These are phyloP conservation scores for Sitobion miscanthi DNA, from an alignment of 1,140 invertebrate species.

Conservation along the genomic window DNA sequence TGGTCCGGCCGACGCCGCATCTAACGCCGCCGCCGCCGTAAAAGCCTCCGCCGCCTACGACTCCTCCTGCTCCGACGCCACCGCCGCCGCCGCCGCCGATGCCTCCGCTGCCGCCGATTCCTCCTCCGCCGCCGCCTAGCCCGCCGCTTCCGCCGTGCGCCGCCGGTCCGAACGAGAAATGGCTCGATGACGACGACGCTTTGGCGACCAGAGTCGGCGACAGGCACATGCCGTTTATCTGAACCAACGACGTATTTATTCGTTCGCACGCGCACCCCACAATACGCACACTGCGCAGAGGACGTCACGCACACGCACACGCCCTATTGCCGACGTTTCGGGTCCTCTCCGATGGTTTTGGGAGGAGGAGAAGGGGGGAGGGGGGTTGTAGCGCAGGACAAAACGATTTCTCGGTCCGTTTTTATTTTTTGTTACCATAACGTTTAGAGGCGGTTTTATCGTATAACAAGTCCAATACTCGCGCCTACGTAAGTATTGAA, in stretches of 20 bases:
- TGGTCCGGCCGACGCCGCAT: slow-evolving; percentile 51
- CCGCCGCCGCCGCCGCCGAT: neutral
- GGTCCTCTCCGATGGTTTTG: too few species aligned
- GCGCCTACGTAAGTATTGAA: neutral
- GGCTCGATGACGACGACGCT: slow-evolving; percentile 40
- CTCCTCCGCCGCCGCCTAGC: slow-evolving; percentile 45
- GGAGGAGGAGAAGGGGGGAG: too few species aligned
- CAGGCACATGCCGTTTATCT: slow-evolving; percentile 60
- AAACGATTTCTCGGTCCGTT: neutral
- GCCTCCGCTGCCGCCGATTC: neutral
- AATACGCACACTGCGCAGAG: neutral
- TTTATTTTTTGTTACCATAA: neutral
- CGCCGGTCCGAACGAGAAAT: slow-evolving; percentile 34
- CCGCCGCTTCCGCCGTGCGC: neutral
- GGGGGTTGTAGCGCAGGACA: neutral
- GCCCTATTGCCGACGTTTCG: neutral
- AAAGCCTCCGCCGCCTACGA: slow-evolving; percentile 36
- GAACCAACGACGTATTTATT: slow-evolving; percentile 55
- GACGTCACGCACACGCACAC: neutral
- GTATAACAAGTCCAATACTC: too few species aligned
- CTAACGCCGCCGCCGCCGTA: slow-evolving; percentile 57
- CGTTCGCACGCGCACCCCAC: slow-evolving; percentile 27
- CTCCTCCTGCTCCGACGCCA: slow-evolving; percentile 56
- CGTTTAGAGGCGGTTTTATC: too few species aligned
- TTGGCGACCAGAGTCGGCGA: slow-evolving; percentile 59